Conservation (phyloP, 2,113 vertebrate genomes). For the Gulo gulo region DNA sequence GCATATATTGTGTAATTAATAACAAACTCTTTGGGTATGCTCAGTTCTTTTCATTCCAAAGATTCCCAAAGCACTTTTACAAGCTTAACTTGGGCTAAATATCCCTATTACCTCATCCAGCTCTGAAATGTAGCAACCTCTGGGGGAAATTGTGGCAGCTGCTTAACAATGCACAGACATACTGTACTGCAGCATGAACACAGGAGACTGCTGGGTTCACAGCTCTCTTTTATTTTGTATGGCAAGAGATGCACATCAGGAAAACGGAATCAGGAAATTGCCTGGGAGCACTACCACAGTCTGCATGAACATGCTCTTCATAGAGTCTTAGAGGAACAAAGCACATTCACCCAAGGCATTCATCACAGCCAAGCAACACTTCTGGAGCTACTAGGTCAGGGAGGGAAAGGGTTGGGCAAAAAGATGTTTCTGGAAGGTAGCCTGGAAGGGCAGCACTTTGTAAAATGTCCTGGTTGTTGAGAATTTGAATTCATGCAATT, state of each 20-base stretch:
- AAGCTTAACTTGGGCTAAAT: slow-evolving; percentile 71
- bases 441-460: not conserved
- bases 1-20: slow-evolving; percentile 62
- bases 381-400: not conserved
- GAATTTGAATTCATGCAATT: not conserved
- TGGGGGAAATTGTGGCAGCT: slow-evolving; percentile 66
- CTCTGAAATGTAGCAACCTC: slow-evolving; percentile 73
- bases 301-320: not conserved
- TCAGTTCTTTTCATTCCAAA: slow-evolving; percentile 72
- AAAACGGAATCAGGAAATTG: slow-evolving; percentile 9
- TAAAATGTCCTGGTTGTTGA: not conserved
- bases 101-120: slow-evolving; percentile 75
- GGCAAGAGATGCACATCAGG: slow-evolving; percentile 19
- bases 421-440: not conserved
- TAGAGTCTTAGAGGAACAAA: not conserved
- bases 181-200: slow-evolving; percentile 1
- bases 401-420: not conserved
- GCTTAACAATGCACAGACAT: slow-evolving; percentile 66
- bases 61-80: slow-evolving; percentile 77
- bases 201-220: not conserved
- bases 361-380: not conserved
- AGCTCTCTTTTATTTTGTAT: slow-evolving; percentile 45
- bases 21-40: slow-evolving; percentile 57
- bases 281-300: not conserved
- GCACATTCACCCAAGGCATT: not conserved